Evolutionary conservation across 2,113 vertebrate species (phyloP).

Genomic region (Amblyopsis rosae): DNA sequence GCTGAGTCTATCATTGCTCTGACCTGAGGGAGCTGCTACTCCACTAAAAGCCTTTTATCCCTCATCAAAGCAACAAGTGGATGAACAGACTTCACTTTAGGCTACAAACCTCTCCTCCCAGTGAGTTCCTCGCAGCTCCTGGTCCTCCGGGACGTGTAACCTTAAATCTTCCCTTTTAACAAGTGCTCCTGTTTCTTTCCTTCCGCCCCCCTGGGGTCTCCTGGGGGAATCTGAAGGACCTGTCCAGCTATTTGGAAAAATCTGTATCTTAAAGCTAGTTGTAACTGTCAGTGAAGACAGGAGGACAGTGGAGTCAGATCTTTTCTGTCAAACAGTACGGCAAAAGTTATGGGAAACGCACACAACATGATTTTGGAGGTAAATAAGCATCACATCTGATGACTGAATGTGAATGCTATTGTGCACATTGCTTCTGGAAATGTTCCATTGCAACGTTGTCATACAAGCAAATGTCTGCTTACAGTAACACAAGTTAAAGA

Average conservation of each 20-base stretch:
- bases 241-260: constrained; percentile 41
- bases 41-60: constrained; percentile 84
- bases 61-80: constrained; percentile 91
- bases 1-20: constrained; percentile 75
- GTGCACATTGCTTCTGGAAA: neutral
- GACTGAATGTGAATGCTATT: neutral
- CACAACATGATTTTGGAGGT: constrained; percentile 8
- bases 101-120: constrained; percentile 60
- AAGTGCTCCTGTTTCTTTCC: constrained; percentile 80
- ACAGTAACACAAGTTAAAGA: neutral
- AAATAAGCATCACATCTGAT: constrained; percentile 10
- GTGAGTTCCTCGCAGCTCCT: constrained; percentile 57
- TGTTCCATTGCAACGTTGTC: neutral
- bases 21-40: constrained; percentile 72
- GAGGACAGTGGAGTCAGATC: constrained; percentile 36
- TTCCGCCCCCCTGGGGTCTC: constrained; percentile 59
- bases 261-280: constrained; percentile 39
- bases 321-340: constrained; percentile 2
- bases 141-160: constrained; percentile 70
- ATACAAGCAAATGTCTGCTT: constrained; percentile 9
- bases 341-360: constrained; percentile 9
- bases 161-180: constrained; percentile 87
- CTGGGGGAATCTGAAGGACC: constrained; percentile 40
- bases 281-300: constrained; percentile 34
- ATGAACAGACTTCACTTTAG: constrained; percentile 79